Evolutionary conservation across 2,888 invertebrate genomes (phyloP), one percentile per base, ranked within the genome.

Genomic region (Augochlorella aurata): DNA sequence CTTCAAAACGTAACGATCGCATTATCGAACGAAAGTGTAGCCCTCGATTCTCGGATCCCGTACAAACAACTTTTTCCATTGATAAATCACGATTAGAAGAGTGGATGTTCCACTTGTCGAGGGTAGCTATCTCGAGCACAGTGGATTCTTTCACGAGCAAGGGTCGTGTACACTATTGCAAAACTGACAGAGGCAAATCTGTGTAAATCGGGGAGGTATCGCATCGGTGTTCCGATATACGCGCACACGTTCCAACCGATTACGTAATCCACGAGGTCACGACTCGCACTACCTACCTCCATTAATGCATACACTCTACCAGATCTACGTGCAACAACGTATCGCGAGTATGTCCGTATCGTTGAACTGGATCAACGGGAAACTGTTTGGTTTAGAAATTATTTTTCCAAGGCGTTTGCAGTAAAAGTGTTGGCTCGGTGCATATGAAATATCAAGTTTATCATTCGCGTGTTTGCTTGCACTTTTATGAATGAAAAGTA

Each of bases 211-310:
- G 72, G 78, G 29, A 18, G 71, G 74, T 73, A 77, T 85, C 76
- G 73, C 66, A 21, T 52, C 71, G 75, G 58, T 72, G 72, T 77
- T 50, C 76, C 58, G 86, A 83, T 82, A 83, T 82, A 81, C 45
- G 72, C 70, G 67, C 77, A 68, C 71, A 68, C 73, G 81, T 74
- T 76, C 77, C 78, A 74, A 74, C 73, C 65, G 79, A 79, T 87
- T 87, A 88, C 87, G 85, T 86, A 88, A 88, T 86, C 86, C 79
- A 67, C 74, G 83, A 81, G 87, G 81, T 88, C 87, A 83, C 88
- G 86, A 85, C 85, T 88, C 85, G 82, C 68, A 77, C 82, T 81
- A 77, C 77, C 74, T 83, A 69, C 79, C 81, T 82, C 80, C 80
- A 81, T 86, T 84, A 85, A 86, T 85, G 70, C 77, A 79, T 72